Percentiles rank a stretch among this genome's conserved stretches.
These are phyloP conservation scores for Acheta domesticus DNA, from an alignment of 2,888 invertebrate genomes.

Conservation along the genomic window DNA sequence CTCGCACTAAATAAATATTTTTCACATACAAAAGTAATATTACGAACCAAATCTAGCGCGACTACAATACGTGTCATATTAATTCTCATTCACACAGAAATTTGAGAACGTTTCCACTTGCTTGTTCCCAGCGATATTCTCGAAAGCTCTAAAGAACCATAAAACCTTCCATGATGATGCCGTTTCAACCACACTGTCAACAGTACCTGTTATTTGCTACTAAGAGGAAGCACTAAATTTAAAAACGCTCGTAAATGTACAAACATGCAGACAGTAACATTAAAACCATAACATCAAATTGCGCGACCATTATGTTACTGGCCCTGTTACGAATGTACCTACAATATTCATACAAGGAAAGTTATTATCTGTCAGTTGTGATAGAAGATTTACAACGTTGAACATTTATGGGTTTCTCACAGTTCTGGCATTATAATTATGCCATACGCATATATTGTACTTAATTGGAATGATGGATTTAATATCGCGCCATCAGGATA, in stretches of 20 bases:
- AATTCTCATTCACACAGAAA: too few species aligned
- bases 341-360: background rate
- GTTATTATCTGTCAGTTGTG: background rate
- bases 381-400: background rate
- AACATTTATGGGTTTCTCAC: background rate
- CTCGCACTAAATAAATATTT: too few species aligned
- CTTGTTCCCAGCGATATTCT: too few species aligned
- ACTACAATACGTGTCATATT: too few species aligned
- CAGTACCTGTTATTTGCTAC: background rate
- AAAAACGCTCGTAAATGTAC: background rate
- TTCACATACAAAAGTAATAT: too few species aligned
- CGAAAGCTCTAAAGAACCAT: too few species aligned
- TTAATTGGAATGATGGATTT: background rate
- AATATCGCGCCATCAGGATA: background rate
- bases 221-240: background rate
- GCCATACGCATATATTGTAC: background rate
- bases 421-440: background rate
- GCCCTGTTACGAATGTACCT: background rate
- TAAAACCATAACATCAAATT: background rate
- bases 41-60: too few species aligned
- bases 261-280: background rate
- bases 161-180: too few species aligned
- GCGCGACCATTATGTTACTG: background rate
- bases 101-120: too few species aligned
- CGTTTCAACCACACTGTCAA: too few species aligned